Evolutionary conservation across 2,797 vertebrate genomes (phyloP).

Genomic region (Rhynchotus rufescens): DNA sequence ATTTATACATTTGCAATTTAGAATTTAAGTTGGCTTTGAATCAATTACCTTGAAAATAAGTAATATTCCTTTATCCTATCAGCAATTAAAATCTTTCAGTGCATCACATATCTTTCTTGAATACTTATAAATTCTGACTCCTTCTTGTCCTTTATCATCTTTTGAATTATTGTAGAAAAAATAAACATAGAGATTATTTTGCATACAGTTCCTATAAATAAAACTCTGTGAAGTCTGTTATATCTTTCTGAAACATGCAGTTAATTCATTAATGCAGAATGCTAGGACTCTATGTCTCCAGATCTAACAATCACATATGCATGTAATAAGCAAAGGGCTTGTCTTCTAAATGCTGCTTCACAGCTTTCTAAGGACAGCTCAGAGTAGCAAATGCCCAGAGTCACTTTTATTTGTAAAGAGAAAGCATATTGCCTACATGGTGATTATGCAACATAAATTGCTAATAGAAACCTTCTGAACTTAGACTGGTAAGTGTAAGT

Average conservation of each 20-base stretch:
- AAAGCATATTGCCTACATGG: not conserved
- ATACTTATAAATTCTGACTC: not conserved
- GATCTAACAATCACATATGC: not conserved
- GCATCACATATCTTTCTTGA: not conserved
- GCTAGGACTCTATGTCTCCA: not conserved
- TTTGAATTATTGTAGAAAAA: not conserved
- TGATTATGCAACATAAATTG: not conserved
- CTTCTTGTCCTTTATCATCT: not conserved
- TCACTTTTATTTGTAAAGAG: not conserved
- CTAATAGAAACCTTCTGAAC: not conserved
- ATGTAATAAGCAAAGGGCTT: not conserved
- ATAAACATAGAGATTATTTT: not conserved
- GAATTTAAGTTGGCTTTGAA: not conserved
- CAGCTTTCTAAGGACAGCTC: not conserved
- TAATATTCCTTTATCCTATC: not conserved
- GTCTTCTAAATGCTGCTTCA: not conserved
- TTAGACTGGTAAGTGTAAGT: not conserved
- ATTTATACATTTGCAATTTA: accelerated
- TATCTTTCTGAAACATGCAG: not conserved
- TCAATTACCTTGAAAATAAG: not conserved
- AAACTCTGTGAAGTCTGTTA: not conserved
- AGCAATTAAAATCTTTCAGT: not conserved
- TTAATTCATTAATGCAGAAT: not conserved
- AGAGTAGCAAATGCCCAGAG: not conserved
- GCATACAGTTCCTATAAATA: not conserved